These are phyloP conservation scores for Napeogenes inachia DNA, from an alignment of 2,888 invertebrate species.

Conservation along the genomic window DNA sequence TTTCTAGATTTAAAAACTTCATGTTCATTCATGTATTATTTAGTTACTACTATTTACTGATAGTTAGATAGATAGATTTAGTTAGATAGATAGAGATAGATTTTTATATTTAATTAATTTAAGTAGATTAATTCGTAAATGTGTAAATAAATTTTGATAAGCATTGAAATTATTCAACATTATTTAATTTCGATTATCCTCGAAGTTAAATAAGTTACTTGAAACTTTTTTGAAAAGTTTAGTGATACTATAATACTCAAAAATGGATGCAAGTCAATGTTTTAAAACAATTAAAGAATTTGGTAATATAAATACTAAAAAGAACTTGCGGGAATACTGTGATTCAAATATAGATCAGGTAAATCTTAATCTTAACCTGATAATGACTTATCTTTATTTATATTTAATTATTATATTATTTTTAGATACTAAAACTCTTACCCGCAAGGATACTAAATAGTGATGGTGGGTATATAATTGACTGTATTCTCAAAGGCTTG, in stretches of 20 bases:
- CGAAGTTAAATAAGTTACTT: neutral
- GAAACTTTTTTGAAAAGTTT: neutral
- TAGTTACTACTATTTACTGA: too few species aligned
- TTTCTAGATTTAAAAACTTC: too few species aligned
- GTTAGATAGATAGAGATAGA: too few species aligned
- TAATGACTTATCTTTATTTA: conserved; percentile 4
- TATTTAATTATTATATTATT: conserved; percentile 20
- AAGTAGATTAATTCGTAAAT: too few species aligned
- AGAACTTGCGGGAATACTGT: conserved; percentile 55
- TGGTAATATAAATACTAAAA: conserved; percentile 52
- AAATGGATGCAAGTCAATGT: conserved; percentile 45
- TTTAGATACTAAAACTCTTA: conserved; percentile 53
- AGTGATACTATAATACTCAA: conserved; percentile 6
- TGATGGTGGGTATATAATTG: conserved; percentile 56
- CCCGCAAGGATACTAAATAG: conserved; percentile 53
- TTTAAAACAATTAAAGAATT: conserved; percentile 53
- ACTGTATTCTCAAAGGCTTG: conserved; percentile 59
- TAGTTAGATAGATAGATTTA: too few species aligned
- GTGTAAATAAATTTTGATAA: too few species aligned
- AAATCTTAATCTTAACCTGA: conserved; percentile 10
- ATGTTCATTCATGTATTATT: too few species aligned
- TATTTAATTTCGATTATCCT: too few species aligned
- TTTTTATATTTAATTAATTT: too few species aligned
- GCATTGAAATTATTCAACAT: too few species aligned
- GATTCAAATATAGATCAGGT: conserved; percentile 52